These are phyloP conservation scores for Globodera ellingtonae DNA, from an alignment of 1,140 invertebrate genomes.

Conservation along the genomic window DNA sequence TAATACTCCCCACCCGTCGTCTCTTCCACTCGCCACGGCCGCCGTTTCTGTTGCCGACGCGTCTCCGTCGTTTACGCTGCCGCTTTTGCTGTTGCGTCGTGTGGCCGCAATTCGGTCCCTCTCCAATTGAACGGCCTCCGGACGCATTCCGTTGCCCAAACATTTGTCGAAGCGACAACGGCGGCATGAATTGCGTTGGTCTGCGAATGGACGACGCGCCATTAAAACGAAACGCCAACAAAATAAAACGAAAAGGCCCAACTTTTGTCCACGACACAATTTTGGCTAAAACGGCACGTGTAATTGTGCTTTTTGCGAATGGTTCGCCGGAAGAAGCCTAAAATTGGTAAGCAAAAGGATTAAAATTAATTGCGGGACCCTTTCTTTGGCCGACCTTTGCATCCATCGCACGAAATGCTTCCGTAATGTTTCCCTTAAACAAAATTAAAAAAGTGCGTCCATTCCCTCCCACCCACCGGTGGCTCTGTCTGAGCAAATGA, in stretches of 20 bases:
- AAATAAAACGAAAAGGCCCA: constrained; percentile 12
- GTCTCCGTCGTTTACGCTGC: background rate
- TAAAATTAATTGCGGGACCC: background rate
- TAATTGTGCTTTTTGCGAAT: constrained; percentile 94
- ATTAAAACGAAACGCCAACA: background rate
- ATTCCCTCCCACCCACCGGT: constrained; percentile 6
- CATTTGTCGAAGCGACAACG: constrained; percentile 93
- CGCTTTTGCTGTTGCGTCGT: constrained; percentile 8
- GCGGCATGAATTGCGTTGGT: constrained; percentile 85
- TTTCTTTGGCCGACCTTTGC: constrained; percentile 1
- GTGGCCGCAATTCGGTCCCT: constrained; percentile 87
- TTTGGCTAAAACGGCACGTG: constrained; percentile 87
- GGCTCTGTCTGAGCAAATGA: constrained; percentile 24
- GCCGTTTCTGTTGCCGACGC: background rate
- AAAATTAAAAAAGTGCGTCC: no score
- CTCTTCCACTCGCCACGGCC: background rate
- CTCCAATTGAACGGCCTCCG: constrained; percentile 92
- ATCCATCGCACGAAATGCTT: constrained; percentile 33
- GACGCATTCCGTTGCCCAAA: constrained; percentile 74
- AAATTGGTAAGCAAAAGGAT: background rate
- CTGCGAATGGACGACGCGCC: background rate
- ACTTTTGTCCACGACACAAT: constrained; percentile 81
- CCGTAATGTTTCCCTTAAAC: constrained; percentile 29
- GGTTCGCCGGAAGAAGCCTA: constrained; percentile 80
- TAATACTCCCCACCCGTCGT: background rate